Conservation (phyloP, 1,140 invertebrate genomes). For the Pissodes strobi region DNA sequence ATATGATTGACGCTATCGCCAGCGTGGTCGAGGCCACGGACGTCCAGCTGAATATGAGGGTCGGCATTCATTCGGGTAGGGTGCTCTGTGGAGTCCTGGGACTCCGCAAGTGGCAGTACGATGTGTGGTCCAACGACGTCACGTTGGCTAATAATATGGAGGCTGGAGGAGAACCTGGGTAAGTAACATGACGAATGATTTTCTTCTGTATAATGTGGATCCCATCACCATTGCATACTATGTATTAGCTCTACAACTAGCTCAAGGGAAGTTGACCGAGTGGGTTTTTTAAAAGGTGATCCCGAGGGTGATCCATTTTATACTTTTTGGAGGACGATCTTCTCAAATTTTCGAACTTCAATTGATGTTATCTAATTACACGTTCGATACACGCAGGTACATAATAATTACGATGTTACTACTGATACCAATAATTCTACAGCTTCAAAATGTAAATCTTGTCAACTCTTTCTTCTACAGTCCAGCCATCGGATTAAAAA, state of each 20-base stretch:
- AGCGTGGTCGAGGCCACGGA: conserved; percentile 79
- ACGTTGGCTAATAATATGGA: conserved; percentile 88
- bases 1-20: conserved; percentile 90
- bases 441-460: too few relatives aligned
- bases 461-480: too few relatives aligned
- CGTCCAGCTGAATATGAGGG: conserved; percentile 81
- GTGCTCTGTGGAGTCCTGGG: conserved; percentile 89
- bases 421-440: too few relatives aligned
- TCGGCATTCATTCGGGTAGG: conserved; percentile 85
- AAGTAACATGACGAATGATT: conserved; percentile 41
- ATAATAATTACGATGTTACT: too few relatives aligned
- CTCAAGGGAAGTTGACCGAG: too few relatives aligned
- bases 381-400: too few relatives aligned
- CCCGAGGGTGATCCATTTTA: background rate
- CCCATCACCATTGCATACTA: background rate
- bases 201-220: background rate
- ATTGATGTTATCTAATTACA: too few relatives aligned
- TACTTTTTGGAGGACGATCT: background rate
- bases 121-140: conserved; percentile 88
- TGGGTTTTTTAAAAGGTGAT: background rate
- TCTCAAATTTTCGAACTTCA: too few relatives aligned
- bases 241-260: too few relatives aligned
- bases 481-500: too few relatives aligned
- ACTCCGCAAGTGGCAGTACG: conserved; percentile 82
- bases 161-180: conserved; percentile 78